Evolutionary conservation across 1,140 invertebrate species (phyloP), one percentile per base, ranked within the genome.

Genomic region (Formica exsecta): DNA sequence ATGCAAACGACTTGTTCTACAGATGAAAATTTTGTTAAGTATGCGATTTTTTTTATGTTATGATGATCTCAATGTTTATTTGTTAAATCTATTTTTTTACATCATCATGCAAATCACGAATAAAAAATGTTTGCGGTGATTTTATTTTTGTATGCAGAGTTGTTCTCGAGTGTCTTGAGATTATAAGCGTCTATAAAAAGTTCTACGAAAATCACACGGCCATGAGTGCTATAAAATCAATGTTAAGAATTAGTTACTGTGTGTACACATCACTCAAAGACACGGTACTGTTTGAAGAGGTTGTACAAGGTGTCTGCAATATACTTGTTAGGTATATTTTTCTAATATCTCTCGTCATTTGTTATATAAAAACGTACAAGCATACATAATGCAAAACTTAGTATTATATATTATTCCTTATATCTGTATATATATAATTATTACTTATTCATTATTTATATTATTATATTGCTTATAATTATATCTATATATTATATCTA

Each of bases 201-300:
- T 91, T 91, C 25, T 91, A 91, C 6, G 79, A 90, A 25, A 75
- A 54, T 59, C 61, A 79, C 32, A n/a, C 85, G 6, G 86, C 86
- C 0, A 41, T n/a, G 19, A 64, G 74, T 0, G 90, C 73, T 9
- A 61, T 86, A 29, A 75, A 80, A 0, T 38, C 86, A 7, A 89
- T 91, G n/a, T 25, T 90, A 36, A 81, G 77, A n/a, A 32, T 91
- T 5, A 66, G 80, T 62, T 79, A 90, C 41, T 90, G 61, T 32
- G 25, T 86, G 6, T 9, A 32, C 5, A 91, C 71, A n/a, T 85
- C 90, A 19, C 32, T 48, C 22, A 80, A 85, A 25, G 57, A 80
- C 19, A 85, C 51, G 1, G n/a, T 3, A 6, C 0, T 81, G 1
- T 32, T 87, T 7, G 80, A 90, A 6, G 70, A 76, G 22, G 41